Percentiles rank a stretch among this genome's conserved stretches.
These are phyloP conservation scores for Arenaria interpres DNA, from an alignment of 2,113 vertebrate genomes.

Conservation along the genomic window DNA sequence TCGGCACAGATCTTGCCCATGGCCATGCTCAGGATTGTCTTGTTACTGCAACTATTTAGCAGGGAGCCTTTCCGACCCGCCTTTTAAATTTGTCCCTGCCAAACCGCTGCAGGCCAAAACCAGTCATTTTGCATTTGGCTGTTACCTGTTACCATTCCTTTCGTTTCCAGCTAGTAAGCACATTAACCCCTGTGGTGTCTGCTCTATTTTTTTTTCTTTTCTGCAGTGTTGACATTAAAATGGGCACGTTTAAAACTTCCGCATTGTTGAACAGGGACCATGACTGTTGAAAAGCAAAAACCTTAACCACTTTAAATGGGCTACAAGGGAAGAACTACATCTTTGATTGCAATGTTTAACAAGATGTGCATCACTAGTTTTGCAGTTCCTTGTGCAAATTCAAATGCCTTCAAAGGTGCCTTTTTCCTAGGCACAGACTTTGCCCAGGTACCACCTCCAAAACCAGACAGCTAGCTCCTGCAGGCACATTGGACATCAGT, in stretches of 20 bases:
- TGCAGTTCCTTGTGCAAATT: neutral
- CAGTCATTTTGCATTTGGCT: slow-evolving; percentile 16
- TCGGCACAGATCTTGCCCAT: neutral
- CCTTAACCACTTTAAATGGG: neutral
- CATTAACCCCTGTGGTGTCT: neutral
- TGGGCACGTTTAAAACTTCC: neutral
- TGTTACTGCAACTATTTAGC: neutral
- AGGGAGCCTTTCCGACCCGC: neutral
- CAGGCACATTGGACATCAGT: accelerated
- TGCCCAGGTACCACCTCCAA: neutral
- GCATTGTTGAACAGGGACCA: neutral
- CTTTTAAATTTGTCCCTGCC: neutral
- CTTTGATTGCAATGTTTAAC: neutral
- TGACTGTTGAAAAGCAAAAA: neutral
- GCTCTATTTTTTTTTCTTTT: neutral
- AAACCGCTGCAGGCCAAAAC: neutral
- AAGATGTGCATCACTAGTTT: neutral
- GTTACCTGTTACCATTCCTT: slow-evolving; percentile 26
- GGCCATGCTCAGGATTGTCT: neutral
- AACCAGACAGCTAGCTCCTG: accelerated
- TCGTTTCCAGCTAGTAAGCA: neutral
- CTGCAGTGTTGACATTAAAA: neutral
- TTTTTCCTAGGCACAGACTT: neutral
- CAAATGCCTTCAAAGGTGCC: neutral
- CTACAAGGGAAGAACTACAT: neutral